Base-by-base conservation (phyloP, 1,140 invertebrate genomes). In the Sminthurides bifidus region DNA sequence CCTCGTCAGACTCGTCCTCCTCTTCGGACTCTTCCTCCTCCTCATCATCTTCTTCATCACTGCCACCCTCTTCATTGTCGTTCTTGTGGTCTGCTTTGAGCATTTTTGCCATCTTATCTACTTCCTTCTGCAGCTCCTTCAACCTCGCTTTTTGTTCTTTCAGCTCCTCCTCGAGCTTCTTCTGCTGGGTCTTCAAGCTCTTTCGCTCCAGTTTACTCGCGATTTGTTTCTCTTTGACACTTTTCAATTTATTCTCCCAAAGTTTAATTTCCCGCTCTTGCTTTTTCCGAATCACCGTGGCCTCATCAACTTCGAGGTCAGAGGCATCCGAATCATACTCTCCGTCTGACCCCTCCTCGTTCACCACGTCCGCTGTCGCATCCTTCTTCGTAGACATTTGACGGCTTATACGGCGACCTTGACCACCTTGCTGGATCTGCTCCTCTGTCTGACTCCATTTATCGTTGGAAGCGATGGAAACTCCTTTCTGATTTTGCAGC, bases 71-170 rank as follows among this genome's bases (percentile, higher is more conserved):
- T n/a, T 83, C 82, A 14, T 82, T 81, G 2, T n/a, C n/a, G n/a
- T n/a, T n/a, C n/a, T n/a, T n/a, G n/a, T n/a, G n/a, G n/a, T 77
- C 77, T 61, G 85, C 82, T 56, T 82, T 84, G 80, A 89, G 83
- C 54, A 87, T 73, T 17, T 80, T 81, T 0, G 85, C 85, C 85
- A 91, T 88, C 73, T 88, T 88, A 63, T 88, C 84, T 3, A 89
- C 84, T 73, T 91, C 86, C 62, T 85, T 86, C 68, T 89, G 84
- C 30, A 91, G 68, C 44, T 77, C 76, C 60, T 71, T 71, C 49
- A 70, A 69, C 38, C 68, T 68, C 50, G 68, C 69, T 53, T 69
- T 72, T 33, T 71, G 71, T 14, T 68, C 66, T 51, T 81, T 83
- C 10, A 89, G 74, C 52, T 81, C 74, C 4, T 78, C 75, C 61